Evolutionary conservation across 2,888 invertebrate species (phyloP).

Genomic region (Clanis bilineata): DNA sequence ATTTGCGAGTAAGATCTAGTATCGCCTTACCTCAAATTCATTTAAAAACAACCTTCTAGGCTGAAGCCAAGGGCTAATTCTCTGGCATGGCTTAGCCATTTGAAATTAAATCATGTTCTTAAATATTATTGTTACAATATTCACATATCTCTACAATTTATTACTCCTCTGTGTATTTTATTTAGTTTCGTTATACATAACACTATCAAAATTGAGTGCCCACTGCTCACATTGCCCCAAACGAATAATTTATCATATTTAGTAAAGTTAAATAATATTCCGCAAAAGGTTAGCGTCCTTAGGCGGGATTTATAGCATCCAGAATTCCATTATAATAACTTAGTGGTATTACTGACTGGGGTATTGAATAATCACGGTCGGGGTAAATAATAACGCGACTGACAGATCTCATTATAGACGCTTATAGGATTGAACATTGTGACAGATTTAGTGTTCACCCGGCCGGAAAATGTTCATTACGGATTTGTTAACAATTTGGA

Average conservation of each 20-base stretch:
- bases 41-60: too few species aligned
- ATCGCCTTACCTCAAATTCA: too few species aligned
- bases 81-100: too few species aligned
- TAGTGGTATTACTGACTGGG: constrained; percentile 22
- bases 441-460: not conserved
- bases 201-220: not conserved
- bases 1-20: too few species aligned
- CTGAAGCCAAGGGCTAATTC: too few species aligned
- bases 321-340: constrained; percentile 39
- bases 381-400: constrained; percentile 9
- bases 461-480: not conserved
- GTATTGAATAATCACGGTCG: constrained; percentile 4
- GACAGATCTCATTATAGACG: constrained; percentile 9
- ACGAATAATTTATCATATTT: constrained; percentile 14
- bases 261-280: constrained; percentile 20
- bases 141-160: too few species aligned
- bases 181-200: too few species aligned
- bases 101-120: too few species aligned
- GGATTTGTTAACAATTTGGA: not conserved
- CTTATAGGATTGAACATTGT: not conserved
- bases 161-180: too few species aligned
- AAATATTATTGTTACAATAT: too few species aligned
- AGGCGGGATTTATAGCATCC: constrained; percentile 33
- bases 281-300: constrained; percentile 27
- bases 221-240: not conserved